A percentile compares a stretch with the other conserved stretches of the same genome.
phyloP scores from a whole-genome alignment of 2,888 invertebrate genomes.

The Alentia gelatinosa region DNA sequence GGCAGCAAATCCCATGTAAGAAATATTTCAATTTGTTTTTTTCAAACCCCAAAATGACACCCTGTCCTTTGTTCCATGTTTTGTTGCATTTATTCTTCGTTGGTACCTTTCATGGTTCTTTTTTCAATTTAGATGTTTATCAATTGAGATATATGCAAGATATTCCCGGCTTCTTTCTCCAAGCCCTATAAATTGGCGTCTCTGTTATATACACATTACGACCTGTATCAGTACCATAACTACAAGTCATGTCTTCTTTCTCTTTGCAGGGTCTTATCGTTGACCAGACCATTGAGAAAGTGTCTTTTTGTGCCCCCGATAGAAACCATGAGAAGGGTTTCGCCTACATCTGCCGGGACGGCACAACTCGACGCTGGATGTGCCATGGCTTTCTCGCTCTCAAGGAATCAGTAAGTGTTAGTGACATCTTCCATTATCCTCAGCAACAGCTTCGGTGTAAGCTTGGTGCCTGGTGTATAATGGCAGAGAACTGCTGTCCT shows the following conservation, averaged over 20 bases:
- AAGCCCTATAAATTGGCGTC: too few relatives aligned
- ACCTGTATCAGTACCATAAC: too few relatives aligned
- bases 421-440: slow-evolving; percentile 48
- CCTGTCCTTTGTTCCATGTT: too few relatives aligned
- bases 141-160: too few relatives aligned
- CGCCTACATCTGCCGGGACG: slow-evolving; percentile 99
- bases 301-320: slow-evolving; percentile 99
- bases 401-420: slow-evolving; percentile 89
- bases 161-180: too few relatives aligned
- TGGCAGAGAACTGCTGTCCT: neutral
- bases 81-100: too few relatives aligned
- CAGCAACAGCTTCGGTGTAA: slow-evolving; percentile 24
- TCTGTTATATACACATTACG: too few relatives aligned
- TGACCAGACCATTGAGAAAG: slow-evolving; percentile 99
- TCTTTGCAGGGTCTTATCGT: slow-evolving; percentile 91
- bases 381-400: slow-evolving; percentile 98
- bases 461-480: slow-evolving; percentile 49
- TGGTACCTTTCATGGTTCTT: too few relatives aligned
- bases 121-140: too few relatives aligned
- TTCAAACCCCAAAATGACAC: too few relatives aligned
- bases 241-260: neutral
- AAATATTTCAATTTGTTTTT: too few relatives aligned
- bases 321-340: slow-evolving; percentile 98
- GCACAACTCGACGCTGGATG: slow-evolving; percentile 99
- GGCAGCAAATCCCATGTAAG: too few relatives aligned